Conservation (phyloP, 2,797 vertebrate genomes). For the Pterois miles region DNA sequence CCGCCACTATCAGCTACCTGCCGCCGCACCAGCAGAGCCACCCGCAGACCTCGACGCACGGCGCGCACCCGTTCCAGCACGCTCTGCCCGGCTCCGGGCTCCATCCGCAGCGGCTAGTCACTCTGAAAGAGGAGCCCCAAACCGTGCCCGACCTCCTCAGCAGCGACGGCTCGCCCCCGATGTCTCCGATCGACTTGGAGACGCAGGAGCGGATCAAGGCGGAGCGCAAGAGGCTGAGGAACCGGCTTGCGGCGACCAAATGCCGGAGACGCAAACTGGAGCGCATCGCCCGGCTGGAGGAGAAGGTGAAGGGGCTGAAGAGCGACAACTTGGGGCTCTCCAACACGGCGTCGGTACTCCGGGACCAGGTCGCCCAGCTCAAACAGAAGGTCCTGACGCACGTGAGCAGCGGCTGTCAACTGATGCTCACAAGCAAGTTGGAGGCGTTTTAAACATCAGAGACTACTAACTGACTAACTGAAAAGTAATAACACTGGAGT, state of each 20-base stretch:
- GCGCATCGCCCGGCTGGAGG: slow-evolving; percentile 93
- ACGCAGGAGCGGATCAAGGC: slow-evolving; percentile 93
- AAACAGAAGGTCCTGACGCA: slow-evolving; percentile 94
- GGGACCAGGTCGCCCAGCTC: slow-evolving; percentile 93
- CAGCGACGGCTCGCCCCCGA: slow-evolving; percentile 88
- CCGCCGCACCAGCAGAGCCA: slow-evolving; percentile 83
- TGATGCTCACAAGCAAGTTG: slow-evolving; percentile 91
- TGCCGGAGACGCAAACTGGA: slow-evolving; percentile 94
- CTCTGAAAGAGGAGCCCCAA: slow-evolving; percentile 93
- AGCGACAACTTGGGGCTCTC: slow-evolving; percentile 91
- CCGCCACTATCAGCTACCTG: slow-evolving; percentile 92
- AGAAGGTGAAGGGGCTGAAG: slow-evolving; percentile 92
- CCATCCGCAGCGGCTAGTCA: slow-evolving; percentile 76
- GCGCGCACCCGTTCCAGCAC: slow-evolving; percentile 74
- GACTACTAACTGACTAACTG: slow-evolving; percentile 60
- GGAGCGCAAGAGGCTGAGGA: slow-evolving; percentile 91
- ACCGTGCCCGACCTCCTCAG: slow-evolving; percentile 91
- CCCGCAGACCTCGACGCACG: slow-evolving; percentile 65
- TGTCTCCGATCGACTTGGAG: slow-evolving; percentile 94
- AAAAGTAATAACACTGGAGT: slow-evolving; percentile 83
- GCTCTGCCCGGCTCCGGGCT: slow-evolving; percentile 65
- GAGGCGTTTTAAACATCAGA: slow-evolving; percentile 81
- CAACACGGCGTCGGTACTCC: slow-evolving; percentile 88
- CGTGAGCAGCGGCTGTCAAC: slow-evolving; percentile 93
- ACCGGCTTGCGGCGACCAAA: slow-evolving; percentile 93